These are phyloP conservation scores for Lycaon pictus DNA, from an alignment of 2,113 vertebrate genomes.

Conservation along the genomic window DNA sequence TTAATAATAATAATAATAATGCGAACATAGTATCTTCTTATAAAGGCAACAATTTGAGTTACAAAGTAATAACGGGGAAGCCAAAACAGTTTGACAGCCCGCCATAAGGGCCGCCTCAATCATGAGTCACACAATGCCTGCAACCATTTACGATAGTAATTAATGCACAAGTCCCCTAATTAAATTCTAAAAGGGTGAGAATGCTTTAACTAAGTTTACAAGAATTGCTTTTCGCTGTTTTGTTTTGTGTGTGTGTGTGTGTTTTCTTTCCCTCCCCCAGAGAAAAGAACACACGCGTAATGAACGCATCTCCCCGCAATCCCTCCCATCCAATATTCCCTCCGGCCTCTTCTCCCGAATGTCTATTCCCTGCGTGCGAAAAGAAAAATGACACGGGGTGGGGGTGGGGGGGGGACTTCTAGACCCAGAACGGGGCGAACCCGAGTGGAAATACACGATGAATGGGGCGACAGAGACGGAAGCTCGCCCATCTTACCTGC, in stretches of 20 bases:
- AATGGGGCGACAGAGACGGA: neutral
- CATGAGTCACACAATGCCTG: slow-evolving; percentile 82
- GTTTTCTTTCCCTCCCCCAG: neutral
- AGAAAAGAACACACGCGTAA: slow-evolving; percentile 60
- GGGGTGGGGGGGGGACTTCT: neutral
- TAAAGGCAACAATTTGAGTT: slow-evolving; percentile 79
- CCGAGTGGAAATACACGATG: neutral
- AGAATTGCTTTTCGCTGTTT: slow-evolving; percentile 68
- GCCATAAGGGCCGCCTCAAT: slow-evolving; percentile 78
- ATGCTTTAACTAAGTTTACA: slow-evolving; percentile 82
- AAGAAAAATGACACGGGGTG: slow-evolving; percentile 48
- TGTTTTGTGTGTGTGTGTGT: too few species aligned
- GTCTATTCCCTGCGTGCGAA: slow-evolving; percentile 32
- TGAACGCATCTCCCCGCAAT: slow-evolving; percentile 61
- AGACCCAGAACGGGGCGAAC: slow-evolving; percentile 32
- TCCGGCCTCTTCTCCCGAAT: slow-evolving; percentile 33
- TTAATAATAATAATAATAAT: neutral
- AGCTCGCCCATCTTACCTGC: slow-evolving; percentile 90
- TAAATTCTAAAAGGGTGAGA: slow-evolving; percentile 77
- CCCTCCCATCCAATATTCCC: slow-evolving; percentile 53
- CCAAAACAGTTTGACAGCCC: slow-evolving; percentile 84
- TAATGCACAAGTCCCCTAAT: slow-evolving; percentile 82
- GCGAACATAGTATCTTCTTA: slow-evolving; percentile 78
- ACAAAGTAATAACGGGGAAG: slow-evolving; percentile 82
- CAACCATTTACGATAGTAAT: slow-evolving; percentile 81